phyloP scores from a whole-genome alignment of 2,888 invertebrate genomes.

The Nomada hirtipes region DNA sequence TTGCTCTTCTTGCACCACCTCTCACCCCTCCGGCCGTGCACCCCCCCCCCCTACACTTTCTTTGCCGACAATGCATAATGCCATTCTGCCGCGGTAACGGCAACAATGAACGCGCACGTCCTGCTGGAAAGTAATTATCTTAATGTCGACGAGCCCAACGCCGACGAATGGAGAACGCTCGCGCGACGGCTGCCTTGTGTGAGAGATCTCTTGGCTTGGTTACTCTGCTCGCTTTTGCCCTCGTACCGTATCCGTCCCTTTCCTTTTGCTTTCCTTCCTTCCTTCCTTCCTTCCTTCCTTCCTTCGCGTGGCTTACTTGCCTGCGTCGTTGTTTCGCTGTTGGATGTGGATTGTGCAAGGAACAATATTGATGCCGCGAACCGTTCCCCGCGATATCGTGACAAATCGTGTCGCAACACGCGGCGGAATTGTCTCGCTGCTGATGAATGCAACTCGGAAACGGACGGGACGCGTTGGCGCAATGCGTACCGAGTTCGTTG shows the following conservation, averaged over 20 bases:
- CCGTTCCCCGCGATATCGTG: slow-evolving; percentile 49
- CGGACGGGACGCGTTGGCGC: background rate
- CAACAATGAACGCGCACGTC: slow-evolving; percentile 72
- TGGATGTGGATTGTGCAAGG: slow-evolving; percentile 49
- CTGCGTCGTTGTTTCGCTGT: slow-evolving; percentile 46
- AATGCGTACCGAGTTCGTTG: background rate
- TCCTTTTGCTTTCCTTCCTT: slow-evolving; percentile 21
- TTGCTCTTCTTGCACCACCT: slow-evolving; percentile 2
- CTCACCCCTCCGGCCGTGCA: background rate
- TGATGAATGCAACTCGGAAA: slow-evolving; percentile 41
- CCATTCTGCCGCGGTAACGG: slow-evolving; percentile 75
- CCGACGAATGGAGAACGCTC: slow-evolving; percentile 66
- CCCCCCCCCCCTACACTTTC: slow-evolving; percentile 58
- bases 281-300: slow-evolving; percentile 16
- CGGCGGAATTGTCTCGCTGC: slow-evolving; percentile 31
- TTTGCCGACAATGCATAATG: slow-evolving; percentile 73
- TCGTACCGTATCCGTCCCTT: slow-evolving; percentile 7
- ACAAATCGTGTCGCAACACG: slow-evolving; percentile 58
- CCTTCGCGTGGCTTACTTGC: background rate
- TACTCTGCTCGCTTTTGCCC: slow-evolving; percentile 35
- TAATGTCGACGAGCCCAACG: slow-evolving; percentile 74
- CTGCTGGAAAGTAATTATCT: slow-evolving; percentile 77
- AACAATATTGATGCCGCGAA: slow-evolving; percentile 59
- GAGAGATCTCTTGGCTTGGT: slow-evolving; percentile 48
- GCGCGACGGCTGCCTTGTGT: slow-evolving; percentile 46